Evolutionary conservation across 2,888 invertebrate species (phyloP), one percentile per base, ranked within the genome.

Genomic region (Microdon myrmicae): DNA sequence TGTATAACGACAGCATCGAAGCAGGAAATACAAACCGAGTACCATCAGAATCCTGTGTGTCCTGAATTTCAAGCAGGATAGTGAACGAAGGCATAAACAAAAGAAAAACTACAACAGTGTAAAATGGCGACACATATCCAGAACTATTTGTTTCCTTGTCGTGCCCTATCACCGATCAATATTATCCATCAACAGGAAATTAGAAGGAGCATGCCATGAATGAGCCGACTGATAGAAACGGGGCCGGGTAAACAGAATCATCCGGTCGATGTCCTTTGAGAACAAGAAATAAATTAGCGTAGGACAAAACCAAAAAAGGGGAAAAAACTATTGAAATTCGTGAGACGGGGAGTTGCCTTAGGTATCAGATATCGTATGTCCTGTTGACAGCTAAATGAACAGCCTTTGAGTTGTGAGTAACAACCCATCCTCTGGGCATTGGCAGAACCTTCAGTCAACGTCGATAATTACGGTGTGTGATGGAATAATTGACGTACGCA

Each of bases 391-490:
- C 45, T 31, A 58, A 58, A 64, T 64, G 51, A 64, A 28, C 49
- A 41, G 51, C 45, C 47, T 58, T 43, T 32, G 37, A 31, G 31
- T 58, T 64, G 47, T 64, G 58, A 64, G 43, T 47, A 41, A 41
- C 51, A 64, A 58, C 45, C 38, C 47, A 32, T 64, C 49, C 35
- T 38, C 34, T 19, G n/a, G 22, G 13, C 37, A 10, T 12, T 26
- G 32, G 44, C 38, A 48, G 22, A 60, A 44, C 35, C 29, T 56
- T 56, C 56, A 39, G 45, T 54, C 34, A 10, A 31, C 41, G 45
- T 37, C 61, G 61, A 51, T 58, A 64, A 58, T 64, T 64, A 58
- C 47, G 47, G 53, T 28, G n/a, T n/a, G 51, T 64, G 51, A 64
- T 43, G 35, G 58, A 58, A 64, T 64, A 64, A 64, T 64, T 64